These are phyloP conservation scores for Drosophila bifasciata DNA, from an alignment of 1,140 invertebrate genomes.

Conservation along the genomic window DNA sequence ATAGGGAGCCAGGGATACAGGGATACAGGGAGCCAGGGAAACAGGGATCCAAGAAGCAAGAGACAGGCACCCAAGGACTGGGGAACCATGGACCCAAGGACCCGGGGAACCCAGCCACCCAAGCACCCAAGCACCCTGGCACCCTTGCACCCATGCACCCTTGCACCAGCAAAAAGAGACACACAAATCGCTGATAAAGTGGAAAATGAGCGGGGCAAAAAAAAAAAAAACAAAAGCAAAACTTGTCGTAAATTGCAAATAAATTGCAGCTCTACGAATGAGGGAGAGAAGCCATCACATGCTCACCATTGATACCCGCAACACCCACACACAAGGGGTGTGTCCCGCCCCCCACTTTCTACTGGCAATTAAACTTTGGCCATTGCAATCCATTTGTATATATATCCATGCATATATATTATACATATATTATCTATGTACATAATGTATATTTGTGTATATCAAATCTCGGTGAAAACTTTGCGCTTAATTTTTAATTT, in stretches of 20 bases:
- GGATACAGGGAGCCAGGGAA: too few species aligned
- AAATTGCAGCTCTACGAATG: slow-evolving; percentile 33
- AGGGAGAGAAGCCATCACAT: slow-evolving; percentile 33
- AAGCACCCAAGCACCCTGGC: too few species aligned
- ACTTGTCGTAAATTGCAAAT: slow-evolving; percentile 56
- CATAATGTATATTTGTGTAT: background rate
- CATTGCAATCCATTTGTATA: too few species aligned
- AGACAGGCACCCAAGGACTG: too few species aligned
- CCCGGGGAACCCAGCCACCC: too few species aligned
- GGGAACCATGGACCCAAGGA: too few species aligned
- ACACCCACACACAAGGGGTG: too few species aligned
- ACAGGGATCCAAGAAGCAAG: too few species aligned
- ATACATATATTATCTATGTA: background rate
- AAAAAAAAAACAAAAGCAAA: slow-evolving; percentile 32
- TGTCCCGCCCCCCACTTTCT: background rate
- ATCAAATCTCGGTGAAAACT: slow-evolving; percentile 45
- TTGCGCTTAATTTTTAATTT: slow-evolving; percentile 74
- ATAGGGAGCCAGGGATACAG: too few species aligned
- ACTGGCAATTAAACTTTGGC: slow-evolving; percentile 62
- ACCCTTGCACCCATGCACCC: too few species aligned
- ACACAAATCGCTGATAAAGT: slow-evolving; percentile 78
- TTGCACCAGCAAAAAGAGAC: background rate
- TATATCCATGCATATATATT: slow-evolving; percentile 15
- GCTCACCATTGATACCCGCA: slow-evolving; percentile 7
- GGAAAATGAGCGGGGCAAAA: slow-evolving; percentile 76